Percentiles rank a stretch among this genome's conserved stretches.
These are phyloP conservation scores for Ctenopoma multispine DNA, from an alignment of 2,797 vertebrate genomes.

Conservation along the genomic window DNA sequence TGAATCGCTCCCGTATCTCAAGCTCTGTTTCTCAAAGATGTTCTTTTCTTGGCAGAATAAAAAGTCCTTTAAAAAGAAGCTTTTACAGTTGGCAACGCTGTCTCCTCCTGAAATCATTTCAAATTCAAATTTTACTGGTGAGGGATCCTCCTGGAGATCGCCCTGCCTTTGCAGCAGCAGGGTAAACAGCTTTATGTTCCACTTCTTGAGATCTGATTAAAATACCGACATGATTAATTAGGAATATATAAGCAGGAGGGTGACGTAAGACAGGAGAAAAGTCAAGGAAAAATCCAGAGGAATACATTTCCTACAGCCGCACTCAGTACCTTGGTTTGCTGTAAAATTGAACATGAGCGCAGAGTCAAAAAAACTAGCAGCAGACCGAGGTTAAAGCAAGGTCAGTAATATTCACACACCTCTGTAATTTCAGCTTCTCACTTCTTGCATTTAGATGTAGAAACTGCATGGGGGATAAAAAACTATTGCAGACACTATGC, in stretches of 20 bases:
- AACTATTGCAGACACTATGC: neutral
- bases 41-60: conserved; percentile 10
- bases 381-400: conserved; percentile 30
- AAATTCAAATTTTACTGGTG: conserved; percentile 9
- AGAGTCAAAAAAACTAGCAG: conserved; percentile 18
- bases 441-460: conserved; percentile 28
- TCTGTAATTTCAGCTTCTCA: conserved; percentile 23
- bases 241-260: neutral
- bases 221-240: conserved; percentile 16
- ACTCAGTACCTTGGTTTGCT: neutral
- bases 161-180: neutral
- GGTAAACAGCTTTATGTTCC: conserved; percentile 10
- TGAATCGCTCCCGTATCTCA: conserved; percentile 29
- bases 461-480: neutral
- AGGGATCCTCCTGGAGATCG: conserved; percentile 9
- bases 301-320: conserved; percentile 46
- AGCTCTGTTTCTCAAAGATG: conserved; percentile 17
- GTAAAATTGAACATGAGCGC: conserved; percentile 19
- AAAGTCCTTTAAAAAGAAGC: conserved; percentile 18
- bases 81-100: conserved; percentile 2
- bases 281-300: conserved; percentile 22
- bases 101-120: conserved; percentile 21
- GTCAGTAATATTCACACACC: conserved; percentile 30
- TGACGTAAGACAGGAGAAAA: neutral
- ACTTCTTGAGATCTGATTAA: conserved; percentile 9